These are phyloP conservation scores for Digitonthophagus gazella DNA, from an alignment of 2,888 invertebrate species.

Conservation along the genomic window DNA sequence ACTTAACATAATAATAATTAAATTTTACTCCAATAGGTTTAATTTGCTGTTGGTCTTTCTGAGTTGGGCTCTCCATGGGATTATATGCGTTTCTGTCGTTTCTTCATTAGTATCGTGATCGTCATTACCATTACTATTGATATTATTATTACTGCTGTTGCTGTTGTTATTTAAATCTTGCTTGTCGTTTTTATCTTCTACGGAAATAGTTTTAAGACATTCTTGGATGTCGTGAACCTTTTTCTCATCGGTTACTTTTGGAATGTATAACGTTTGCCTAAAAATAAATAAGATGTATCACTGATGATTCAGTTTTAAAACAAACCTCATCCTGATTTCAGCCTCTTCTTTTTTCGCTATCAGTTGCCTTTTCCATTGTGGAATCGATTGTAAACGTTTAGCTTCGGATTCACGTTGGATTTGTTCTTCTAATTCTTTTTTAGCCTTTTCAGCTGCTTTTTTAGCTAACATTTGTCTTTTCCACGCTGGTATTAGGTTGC, in stretches of 20 bases:
- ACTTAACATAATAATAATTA: conserved; percentile 11
- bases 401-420: conserved; percentile 81
- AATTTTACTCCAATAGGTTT: conserved; percentile 67
- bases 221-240: conserved; percentile 45
- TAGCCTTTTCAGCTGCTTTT: conserved; percentile 90
- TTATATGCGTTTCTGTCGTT: conserved; percentile 55
- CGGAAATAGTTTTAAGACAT: conserved; percentile 51
- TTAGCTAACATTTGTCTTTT: conserved; percentile 93
- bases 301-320: background rate
- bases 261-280: conserved; percentile 70
- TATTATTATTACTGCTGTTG: conserved; percentile 33
- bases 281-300: conserved; percentile 26
- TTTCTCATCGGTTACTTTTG: conserved; percentile 64
- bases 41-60: conserved; percentile 89
- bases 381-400: conserved; percentile 80
- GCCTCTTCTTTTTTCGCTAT: conserved; percentile 78
- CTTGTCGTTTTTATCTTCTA: conserved; percentile 40
- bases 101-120: conserved; percentile 30
- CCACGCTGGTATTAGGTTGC: conserved; percentile 90
- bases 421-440: conserved; percentile 85
- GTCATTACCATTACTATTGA: conserved; percentile 22
- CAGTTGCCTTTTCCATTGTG: conserved; percentile 91
- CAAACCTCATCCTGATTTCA: conserved; percentile 71
- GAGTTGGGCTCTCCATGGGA: conserved; percentile 86
- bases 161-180: conserved; percentile 48